These are phyloP conservation scores for Myocastor coypus DNA, from an alignment of 2,113 vertebrate genomes.

Conservation along the genomic window DNA sequence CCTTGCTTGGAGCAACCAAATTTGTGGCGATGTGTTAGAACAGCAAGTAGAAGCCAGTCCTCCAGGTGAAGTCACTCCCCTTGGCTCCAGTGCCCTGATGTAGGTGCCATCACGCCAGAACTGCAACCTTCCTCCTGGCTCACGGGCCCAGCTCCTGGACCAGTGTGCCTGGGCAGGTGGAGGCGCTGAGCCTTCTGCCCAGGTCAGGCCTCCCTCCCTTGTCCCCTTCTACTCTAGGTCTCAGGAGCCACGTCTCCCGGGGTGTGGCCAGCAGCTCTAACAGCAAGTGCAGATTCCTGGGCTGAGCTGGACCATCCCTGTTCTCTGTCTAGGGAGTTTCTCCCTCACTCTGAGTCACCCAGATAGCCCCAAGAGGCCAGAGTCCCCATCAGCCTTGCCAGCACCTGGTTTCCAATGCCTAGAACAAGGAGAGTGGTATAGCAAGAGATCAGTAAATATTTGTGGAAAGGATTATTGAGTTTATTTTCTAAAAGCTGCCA, in stretches of 20 bases:
- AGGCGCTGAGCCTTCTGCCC: too few relatives aligned
- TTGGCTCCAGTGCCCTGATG: too few relatives aligned
- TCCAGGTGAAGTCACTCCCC: accelerated
- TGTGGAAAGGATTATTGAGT: not conserved
- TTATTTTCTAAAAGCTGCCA: not conserved
- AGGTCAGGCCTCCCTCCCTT: too few relatives aligned
- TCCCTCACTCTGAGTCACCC: accelerated
- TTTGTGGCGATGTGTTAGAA: not conserved
- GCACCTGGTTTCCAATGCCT: not conserved
- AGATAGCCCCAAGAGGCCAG: not conserved
- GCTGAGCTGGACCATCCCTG: accelerated
- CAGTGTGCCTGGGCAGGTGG: too few relatives aligned
- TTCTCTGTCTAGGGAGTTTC: not conserved
- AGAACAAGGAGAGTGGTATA: not conserved
- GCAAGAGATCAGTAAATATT: not conserved
- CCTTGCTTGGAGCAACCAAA: not conserved
- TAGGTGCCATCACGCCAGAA: too few relatives aligned
- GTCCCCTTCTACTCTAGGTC: too few relatives aligned
- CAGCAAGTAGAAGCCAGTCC: not conserved
- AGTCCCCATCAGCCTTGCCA: too few relatives aligned
- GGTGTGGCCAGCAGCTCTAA: too few relatives aligned
- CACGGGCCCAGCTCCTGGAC: not conserved
- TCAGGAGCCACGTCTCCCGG: not conserved
- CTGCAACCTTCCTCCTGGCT: not conserved
- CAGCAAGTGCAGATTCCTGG: too few relatives aligned